Conservation (phyloP, 2,113 vertebrate genomes). For the Alligator sinensis region DNA sequence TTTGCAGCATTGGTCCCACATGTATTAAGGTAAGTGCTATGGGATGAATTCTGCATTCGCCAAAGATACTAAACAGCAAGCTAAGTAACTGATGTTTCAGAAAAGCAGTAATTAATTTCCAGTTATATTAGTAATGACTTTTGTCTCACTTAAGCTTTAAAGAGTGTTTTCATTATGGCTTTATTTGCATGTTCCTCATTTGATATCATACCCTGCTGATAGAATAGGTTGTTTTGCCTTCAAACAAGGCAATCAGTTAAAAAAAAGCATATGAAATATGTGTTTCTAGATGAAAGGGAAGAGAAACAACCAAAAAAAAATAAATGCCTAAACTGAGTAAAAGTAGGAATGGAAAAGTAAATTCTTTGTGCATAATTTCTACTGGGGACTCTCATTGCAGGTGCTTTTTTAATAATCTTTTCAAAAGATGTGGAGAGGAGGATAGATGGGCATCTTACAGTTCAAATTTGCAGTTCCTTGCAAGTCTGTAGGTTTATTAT, state of each 20-base stretch:
- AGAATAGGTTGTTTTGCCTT: neutral
- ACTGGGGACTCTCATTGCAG: slow-evolving; percentile 13
- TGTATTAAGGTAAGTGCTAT: neutral
- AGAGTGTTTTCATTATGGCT: neutral
- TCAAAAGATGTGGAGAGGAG: slow-evolving; percentile 6
- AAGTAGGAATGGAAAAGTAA: neutral
- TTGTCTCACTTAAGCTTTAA: neutral
- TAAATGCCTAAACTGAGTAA: neutral
- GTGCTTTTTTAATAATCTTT: slow-evolving; percentile 18
- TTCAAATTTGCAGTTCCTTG: neutral
- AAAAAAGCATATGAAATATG: neutral
- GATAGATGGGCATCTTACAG: slow-evolving; percentile 4
- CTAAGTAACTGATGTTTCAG: neutral
- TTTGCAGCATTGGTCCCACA: neutral
- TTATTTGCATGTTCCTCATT: neutral
- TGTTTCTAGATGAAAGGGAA: neutral
- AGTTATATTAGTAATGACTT: neutral
- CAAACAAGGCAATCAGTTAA: neutral
- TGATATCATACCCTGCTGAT: neutral
- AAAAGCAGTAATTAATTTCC: neutral
- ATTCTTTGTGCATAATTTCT: neutral
- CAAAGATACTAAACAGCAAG: neutral
- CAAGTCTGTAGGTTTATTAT: neutral
- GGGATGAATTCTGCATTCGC: neutral
- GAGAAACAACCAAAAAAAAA: neutral